phyloP scores from a whole-genome alignment of 2,888 invertebrate genomes.

The Lasiommata megera region DNA sequence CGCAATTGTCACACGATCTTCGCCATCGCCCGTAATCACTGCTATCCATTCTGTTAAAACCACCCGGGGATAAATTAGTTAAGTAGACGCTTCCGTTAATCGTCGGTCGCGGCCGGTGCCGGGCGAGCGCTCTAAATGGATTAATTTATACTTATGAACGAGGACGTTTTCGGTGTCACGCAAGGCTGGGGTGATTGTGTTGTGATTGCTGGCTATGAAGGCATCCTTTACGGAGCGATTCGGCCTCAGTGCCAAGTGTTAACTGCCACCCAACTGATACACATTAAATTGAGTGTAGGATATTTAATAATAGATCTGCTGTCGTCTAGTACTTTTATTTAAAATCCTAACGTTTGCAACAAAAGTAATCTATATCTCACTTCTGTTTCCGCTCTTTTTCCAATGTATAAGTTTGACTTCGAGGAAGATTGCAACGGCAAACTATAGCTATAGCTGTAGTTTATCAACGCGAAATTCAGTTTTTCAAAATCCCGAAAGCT shows the following conservation, averaged over 20 bases:
- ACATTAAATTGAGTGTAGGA: conserved; percentile 21
- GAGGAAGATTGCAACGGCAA: no score
- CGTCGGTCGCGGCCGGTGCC: conserved; percentile 74
- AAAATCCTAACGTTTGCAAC: no score
- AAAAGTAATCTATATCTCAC: no score
- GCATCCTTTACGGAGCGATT: conserved; percentile 66
- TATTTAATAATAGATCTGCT: background rate
- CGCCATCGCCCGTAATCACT: conserved; percentile 68
- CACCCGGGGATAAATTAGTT: conserved; percentile 82
- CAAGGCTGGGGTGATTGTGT: conserved; percentile 80
- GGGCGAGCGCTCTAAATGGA: conserved; percentile 78
- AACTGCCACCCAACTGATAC: background rate
- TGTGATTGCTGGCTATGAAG: conserved; percentile 78
- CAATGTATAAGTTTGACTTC: no score
- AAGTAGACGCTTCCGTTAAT: conserved; percentile 83
- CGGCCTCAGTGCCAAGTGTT: conserved; percentile 34
- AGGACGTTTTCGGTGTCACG: conserved; percentile 81
- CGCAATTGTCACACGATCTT: conserved; percentile 33
- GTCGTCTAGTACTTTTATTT: no score
- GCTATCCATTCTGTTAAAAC: conserved; percentile 83
- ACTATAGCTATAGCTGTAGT: no score
- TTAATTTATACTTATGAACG: conserved; percentile 82
- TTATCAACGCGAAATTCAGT: no score
- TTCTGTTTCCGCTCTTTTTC: no score
- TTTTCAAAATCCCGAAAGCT: no score